These are phyloP conservation scores for Musca vetustissima DNA, from an alignment of 1,140 invertebrate genomes.

Conservation along the genomic window DNA sequence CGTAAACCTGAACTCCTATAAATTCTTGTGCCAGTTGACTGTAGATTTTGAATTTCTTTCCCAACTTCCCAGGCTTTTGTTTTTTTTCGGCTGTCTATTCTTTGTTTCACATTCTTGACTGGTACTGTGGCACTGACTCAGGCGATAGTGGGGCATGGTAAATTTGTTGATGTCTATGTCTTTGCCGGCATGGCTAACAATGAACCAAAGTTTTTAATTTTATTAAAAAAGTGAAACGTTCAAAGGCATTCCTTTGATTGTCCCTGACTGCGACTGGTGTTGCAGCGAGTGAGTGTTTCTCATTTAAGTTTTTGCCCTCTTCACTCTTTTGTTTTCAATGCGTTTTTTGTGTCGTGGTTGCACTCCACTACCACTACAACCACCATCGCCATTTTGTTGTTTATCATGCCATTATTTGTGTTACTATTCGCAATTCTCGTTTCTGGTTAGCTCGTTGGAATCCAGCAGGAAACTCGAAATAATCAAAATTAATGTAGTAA, in stretches of 20 bases:
- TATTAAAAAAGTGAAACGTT: constrained; percentile 9
- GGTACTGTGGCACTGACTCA: background rate
- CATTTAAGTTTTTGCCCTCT: background rate
- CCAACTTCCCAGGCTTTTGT: background rate
- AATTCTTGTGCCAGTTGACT: background rate
- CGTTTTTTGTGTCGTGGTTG: background rate
- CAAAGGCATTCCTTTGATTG: constrained; percentile 7
- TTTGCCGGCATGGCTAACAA: background rate
- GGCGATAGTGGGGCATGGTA: background rate
- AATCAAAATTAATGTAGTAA: no score
- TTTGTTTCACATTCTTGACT: background rate
- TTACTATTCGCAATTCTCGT: no score
- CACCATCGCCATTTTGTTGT: no score
- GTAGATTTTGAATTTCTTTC: background rate
- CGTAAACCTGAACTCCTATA: constrained; percentile 21
- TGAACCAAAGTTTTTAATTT: background rate
- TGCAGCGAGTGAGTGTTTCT: no score
- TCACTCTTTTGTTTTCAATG: background rate
- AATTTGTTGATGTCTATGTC: no score
- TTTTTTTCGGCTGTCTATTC: background rate
- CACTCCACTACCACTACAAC: no score
- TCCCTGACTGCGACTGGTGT: no score
- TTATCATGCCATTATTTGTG: no score
- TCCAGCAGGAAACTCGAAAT: no score
- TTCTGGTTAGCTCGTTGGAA: no score